phyloP scores from a whole-genome alignment of 1,140 invertebrate species.

The Zaprionus gabonicus region DNA sequence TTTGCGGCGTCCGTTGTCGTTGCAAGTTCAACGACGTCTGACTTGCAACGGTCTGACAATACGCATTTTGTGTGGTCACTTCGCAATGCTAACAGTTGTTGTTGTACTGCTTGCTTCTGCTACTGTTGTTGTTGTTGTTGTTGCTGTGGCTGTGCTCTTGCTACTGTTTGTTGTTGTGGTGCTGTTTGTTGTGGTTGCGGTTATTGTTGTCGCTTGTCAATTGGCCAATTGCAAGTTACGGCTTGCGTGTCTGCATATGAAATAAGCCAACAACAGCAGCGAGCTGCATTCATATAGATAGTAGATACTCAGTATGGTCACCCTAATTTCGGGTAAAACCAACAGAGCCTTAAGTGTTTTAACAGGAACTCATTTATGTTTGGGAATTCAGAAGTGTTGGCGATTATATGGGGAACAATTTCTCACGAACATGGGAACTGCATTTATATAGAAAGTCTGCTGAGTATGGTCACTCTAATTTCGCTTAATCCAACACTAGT shows the following conservation, averaged over 20 bases:
- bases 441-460: slow-evolving; percentile 2
- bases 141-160: background rate
- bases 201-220: slow-evolving; percentile 2
- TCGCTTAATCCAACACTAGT: background rate
- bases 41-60: slow-evolving; percentile 32
- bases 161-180: background rate
- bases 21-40: slow-evolving; percentile 74
- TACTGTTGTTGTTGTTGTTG: background rate
- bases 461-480: slow-evolving; percentile 26
- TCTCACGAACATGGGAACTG: background rate
- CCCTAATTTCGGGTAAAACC: slow-evolving; percentile 12
- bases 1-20: slow-evolving; percentile 44
- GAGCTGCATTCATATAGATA: slow-evolving; percentile 4
- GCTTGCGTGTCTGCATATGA: slow-evolving; percentile 42
- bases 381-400: no score
- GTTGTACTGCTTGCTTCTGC: background rate
- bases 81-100: slow-evolving; percentile 2
- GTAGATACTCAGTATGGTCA: slow-evolving; percentile 25
- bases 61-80: slow-evolving; percentile 20
- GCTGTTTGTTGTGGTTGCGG: slow-evolving; percentile 5
- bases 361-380: background rate
- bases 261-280: slow-evolving; percentile 20
- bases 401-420: no score
- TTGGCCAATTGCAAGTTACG: slow-evolving; percentile 7
- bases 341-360: slow-evolving; percentile 6